These are phyloP conservation scores for fruit fly (Drosophila melanogaster) DNA, from an alignment of 1,140 invertebrate genomes.

Conservation along the genomic window Release_6_plus_ISO1_MT NT_033779.5:906001-906500, in stretches of 20 bases:
- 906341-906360: slow-evolving; percentile 74
- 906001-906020: slow-evolving; percentile 79
- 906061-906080: background rate
- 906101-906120: slow-evolving; percentile 48
- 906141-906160: slow-evolving; percentile 16
- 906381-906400: slow-evolving; percentile 39
- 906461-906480: too few relatives aligned
- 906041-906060: slow-evolving; percentile 74
- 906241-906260: slow-evolving; percentile 80
- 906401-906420: slow-evolving; percentile 4
- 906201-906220: slow-evolving; percentile 1
- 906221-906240: slow-evolving; percentile 75
- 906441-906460: background rate
- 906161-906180: background rate
- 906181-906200: background rate
- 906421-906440: background rate
- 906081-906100: background rate
- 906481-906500: too few relatives aligned
- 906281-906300: background rate
- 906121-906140: slow-evolving; percentile 54
- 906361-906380: slow-evolving; percentile 43
- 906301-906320: slow-evolving; percentile 5
- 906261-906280: slow-evolving; percentile 69
- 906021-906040: slow-evolving; percentile 78
- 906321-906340: slow-evolving; percentile 74